These are phyloP conservation scores for Callyntrura guangdongensis DNA, from an alignment of 2,888 invertebrate species.

Conservation along the genomic window DNA sequence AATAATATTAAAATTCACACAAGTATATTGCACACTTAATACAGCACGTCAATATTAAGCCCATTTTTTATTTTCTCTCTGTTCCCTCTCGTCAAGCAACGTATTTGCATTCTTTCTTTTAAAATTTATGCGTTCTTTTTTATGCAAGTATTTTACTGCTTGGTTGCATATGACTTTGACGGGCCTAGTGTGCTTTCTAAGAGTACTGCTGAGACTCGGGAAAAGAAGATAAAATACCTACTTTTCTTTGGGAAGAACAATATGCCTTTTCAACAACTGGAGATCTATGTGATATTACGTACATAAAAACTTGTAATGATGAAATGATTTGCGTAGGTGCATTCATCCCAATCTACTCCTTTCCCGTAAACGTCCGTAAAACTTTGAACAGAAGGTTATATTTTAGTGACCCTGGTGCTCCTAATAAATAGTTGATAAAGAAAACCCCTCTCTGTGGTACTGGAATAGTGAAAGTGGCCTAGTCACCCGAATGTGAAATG, in stretches of 20 bases:
- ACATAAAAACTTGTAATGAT: not conserved
- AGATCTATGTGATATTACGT: not conserved
- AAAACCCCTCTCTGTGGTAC: too few species aligned
- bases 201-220: conserved; percentile 30
- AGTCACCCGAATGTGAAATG: conserved; percentile 4
- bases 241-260: conserved; percentile 26
- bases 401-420: too few species aligned
- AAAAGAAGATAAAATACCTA: conserved; percentile 39
- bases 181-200: conserved; percentile 28
- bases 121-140: not conserved
- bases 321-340: not conserved
- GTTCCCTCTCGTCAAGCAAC: not conserved
- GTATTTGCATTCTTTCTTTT: conserved; percentile 3
- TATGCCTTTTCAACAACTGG: not conserved
- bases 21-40: not conserved
- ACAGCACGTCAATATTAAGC: not conserved
- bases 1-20: conserved; percentile 4
- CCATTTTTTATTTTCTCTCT: not conserved
- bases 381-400: too few species aligned
- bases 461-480: too few species aligned
- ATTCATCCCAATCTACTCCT: not conserved
- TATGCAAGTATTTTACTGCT: conserved; percentile 50
- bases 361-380: not conserved
- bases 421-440: too few species aligned
- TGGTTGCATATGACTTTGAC: conserved; percentile 51